phyloP scores from a whole-genome alignment of 2,888 invertebrate genomes.

The Parnassius smintheus region DNA sequence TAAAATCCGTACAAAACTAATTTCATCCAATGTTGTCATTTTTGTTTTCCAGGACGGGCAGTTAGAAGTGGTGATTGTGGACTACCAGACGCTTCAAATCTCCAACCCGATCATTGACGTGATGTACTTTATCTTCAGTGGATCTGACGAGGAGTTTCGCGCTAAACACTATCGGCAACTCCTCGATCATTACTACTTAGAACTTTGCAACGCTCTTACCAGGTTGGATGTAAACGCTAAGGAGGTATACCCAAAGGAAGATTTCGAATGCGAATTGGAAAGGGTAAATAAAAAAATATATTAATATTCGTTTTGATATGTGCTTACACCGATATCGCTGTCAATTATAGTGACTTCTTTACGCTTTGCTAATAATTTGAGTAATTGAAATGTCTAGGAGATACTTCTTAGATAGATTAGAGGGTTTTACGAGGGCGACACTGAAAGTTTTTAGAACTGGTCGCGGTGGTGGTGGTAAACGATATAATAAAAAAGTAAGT shows the following conservation, averaged over 20 bases:
- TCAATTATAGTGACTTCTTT: no score
- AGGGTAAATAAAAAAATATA: conserved; percentile 22
- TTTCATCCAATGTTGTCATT: background rate
- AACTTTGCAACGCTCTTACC: conserved; percentile 28
- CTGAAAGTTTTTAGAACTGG: no score
- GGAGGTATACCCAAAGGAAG: conserved; percentile 29
- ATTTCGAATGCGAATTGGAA: conserved; percentile 34
- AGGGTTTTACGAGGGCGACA: no score
- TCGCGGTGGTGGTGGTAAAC: no score
- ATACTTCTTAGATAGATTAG: no score
- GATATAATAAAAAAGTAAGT: no score
- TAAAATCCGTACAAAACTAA: no score
- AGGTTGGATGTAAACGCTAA: conserved; percentile 30
- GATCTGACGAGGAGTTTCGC: conserved; percentile 43
- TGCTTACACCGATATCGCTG: no score
- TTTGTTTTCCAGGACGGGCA: conserved; percentile 38
- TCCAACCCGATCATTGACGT: conserved; percentile 35
- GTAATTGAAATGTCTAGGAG: no score
- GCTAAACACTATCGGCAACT: conserved; percentile 33
- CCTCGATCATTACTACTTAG: conserved; percentile 35
- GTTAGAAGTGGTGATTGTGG: conserved; percentile 35
- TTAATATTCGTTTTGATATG: no score
- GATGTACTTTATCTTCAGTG: conserved; percentile 42
- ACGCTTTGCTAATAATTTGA: no score
- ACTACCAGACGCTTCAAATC: conserved; percentile 39